A percentile compares a stretch with the other conserved stretches of the same genome.
Evolutionary conservation across 2,888 invertebrate species (phyloP).

Genomic region (Achlya flavicornis): DNA sequence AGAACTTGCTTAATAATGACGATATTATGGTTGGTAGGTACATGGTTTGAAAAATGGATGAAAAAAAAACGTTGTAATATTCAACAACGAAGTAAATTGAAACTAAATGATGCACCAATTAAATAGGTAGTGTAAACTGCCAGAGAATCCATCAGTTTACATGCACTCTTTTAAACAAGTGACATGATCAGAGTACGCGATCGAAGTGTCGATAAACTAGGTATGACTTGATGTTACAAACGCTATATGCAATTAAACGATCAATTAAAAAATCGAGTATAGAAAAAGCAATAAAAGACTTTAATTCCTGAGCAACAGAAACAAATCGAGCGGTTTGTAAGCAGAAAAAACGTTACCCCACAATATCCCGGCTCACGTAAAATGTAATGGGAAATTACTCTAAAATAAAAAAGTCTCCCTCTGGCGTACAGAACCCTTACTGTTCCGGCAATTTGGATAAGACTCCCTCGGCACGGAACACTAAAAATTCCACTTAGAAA

Average conservation of each 20-base stretch:
- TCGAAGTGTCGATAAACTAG: background rate
- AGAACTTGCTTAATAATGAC: background rate
- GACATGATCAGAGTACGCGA: background rate
- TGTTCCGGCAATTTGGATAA: slow-evolving; percentile 78
- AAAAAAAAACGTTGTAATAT: background rate
- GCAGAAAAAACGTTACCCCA: slow-evolving; percentile 68
- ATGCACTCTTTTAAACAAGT: background rate
- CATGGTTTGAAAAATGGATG: background rate
- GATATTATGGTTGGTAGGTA: background rate
- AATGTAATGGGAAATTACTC: slow-evolving; percentile 80
- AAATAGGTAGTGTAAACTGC: background rate
- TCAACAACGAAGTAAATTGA: background rate
- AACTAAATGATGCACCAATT: background rate
- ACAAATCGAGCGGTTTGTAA: slow-evolving; percentile 17
- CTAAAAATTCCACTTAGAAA: slow-evolving; percentile 75
- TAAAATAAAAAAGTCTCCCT: slow-evolving; percentile 76
- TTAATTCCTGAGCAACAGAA: background rate
- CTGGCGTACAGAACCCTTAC: slow-evolving; percentile 61
- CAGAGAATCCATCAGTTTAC: background rate
- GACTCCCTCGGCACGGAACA: slow-evolving; percentile 67
- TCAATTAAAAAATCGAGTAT: background rate
- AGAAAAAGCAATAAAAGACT: background rate
- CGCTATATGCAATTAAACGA: background rate
- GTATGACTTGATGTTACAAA: background rate
- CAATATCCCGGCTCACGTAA: slow-evolving; percentile 70